Evolutionary conservation across 2,797 vertebrate genomes (phyloP), one percentile per base, ranked within the genome.

Genomic region (Girardinus metallicus): DNA sequence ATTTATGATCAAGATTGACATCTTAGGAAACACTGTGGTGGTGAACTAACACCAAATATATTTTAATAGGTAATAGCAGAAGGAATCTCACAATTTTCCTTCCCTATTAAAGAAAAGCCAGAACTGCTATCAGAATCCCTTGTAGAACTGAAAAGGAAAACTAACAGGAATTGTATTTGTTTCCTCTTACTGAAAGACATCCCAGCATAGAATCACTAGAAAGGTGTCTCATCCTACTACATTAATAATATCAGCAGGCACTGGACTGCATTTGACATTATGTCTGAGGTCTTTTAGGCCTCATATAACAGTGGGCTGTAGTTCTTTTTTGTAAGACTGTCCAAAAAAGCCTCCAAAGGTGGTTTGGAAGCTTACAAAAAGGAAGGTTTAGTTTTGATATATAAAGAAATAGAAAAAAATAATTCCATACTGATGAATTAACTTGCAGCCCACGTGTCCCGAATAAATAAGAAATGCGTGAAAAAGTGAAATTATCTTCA

Each of bases 1-100:
- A 89, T 90, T 84, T 94, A 82, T 89, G 88, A 91, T 93, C 84
- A 91, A 93, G 91, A 92, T 92, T 93, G 93, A 93, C 92, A 93
- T 43, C 71, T 73, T 55, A 26, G 83, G 91, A 92, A 94, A 91
- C 81, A 73, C 77, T 86, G 87, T 64, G 87, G 89, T 44, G 34
- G 51, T 88, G 88, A 79, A 94, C 91, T 83, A 90, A 91, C 89
- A 91, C 78, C 79, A 84, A 91, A 92, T 88, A 85, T 91, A 90
- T 94, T 94, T 92, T 80, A 92, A 90, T 88, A 87, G 91, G 90
- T 91, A 84, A 87, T 87, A 89, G 85, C 82, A 89, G 79, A 89
- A 90, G 86, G 87, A 87, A 87, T 93, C 85, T 80, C 57, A 86
- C 76, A 90, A 83, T 91, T 93, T 94, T 91, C 84, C 85, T 92